phyloP scores from a whole-genome alignment of 2,113 vertebrate genomes.

The Beaufortia kweichowensis region DNA sequence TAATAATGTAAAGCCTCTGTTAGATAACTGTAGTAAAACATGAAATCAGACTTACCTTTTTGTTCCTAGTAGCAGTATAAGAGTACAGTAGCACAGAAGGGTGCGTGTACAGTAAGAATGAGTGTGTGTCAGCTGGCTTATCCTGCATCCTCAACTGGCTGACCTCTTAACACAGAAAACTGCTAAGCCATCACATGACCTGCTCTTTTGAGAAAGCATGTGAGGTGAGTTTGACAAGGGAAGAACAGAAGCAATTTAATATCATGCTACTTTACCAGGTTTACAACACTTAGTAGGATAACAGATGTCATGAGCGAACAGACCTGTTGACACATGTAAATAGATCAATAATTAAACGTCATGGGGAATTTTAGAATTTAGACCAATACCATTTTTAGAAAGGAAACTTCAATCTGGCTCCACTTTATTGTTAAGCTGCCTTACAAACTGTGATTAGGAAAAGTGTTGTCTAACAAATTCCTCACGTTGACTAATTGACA shows the following conservation, averaged over 20 bases:
- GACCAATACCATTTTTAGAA: no score
- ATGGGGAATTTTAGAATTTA: no score
- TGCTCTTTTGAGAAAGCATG: neutral
- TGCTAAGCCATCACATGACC: constrained; percentile 61
- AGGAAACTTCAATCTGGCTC: no score
- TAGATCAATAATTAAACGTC: no score
- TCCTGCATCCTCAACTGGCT: constrained; percentile 56
- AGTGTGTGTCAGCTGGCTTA: constrained; percentile 58
- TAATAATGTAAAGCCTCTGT: no score
- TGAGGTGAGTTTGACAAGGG: neutral
- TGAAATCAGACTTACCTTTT: constrained; percentile 52
- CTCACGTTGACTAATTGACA: no score
- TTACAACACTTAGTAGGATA: no score
- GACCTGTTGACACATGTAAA: no score
- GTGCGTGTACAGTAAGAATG: neutral
- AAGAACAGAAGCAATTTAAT: neutral
- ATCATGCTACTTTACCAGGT: neutral
- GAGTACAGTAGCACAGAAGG: neutral
- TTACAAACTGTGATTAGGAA: no score
- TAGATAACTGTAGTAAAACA: neutral
- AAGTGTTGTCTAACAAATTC: no score
- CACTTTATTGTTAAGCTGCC: no score
- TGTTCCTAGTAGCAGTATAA: constrained; percentile 1
- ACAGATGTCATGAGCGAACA: no score
- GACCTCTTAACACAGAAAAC: constrained; percentile 34